phyloP scores from a whole-genome alignment of 2,797 vertebrate genomes.

The Schizothorax lantsangensis region DNA sequence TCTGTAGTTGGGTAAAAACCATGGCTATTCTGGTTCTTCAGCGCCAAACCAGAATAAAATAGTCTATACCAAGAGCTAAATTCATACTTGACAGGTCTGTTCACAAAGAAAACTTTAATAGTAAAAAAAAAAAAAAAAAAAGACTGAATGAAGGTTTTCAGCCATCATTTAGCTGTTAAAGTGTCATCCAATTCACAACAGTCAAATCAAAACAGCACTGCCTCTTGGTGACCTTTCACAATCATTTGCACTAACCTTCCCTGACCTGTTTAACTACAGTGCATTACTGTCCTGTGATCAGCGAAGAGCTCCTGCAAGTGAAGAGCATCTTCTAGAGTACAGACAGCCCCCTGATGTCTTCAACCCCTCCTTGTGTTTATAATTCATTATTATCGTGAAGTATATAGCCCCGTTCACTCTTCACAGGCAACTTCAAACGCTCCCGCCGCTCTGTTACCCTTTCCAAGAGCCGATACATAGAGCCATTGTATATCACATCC shows the following conservation, averaged over 20 bases:
- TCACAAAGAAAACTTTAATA: not conserved
- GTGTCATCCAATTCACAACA: not conserved
- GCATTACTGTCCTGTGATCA: conserved; percentile 57
- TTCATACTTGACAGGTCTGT: not conserved
- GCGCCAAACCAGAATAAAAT: not conserved
- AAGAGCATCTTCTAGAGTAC: conserved; percentile 35
- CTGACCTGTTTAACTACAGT: conserved; percentile 35
- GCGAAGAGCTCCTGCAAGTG: not conserved
- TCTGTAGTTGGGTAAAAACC: not conserved
- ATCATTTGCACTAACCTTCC: conserved; percentile 17
- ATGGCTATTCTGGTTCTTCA: not conserved
- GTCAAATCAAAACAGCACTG: conserved; percentile 1
- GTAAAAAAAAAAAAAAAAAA: not conserved
- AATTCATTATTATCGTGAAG: conserved; percentile 64
- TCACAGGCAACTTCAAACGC: conserved; percentile 58
- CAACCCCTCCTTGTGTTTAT: conserved; percentile 54
- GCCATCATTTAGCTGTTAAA: not conserved
- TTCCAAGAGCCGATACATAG: conserved; percentile 50
- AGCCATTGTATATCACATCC: conserved; percentile 61
- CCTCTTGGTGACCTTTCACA: conserved; percentile 10
- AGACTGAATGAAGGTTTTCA: not conserved
- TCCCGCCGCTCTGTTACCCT: conserved; percentile 39
- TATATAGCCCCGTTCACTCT: conserved; percentile 54
- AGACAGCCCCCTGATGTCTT: conserved; percentile 30
- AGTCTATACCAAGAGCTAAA: not conserved